phyloP scores from a whole-genome alignment of 2,888 invertebrate genomes.

The Ditylenchus weischeri region DNA sequence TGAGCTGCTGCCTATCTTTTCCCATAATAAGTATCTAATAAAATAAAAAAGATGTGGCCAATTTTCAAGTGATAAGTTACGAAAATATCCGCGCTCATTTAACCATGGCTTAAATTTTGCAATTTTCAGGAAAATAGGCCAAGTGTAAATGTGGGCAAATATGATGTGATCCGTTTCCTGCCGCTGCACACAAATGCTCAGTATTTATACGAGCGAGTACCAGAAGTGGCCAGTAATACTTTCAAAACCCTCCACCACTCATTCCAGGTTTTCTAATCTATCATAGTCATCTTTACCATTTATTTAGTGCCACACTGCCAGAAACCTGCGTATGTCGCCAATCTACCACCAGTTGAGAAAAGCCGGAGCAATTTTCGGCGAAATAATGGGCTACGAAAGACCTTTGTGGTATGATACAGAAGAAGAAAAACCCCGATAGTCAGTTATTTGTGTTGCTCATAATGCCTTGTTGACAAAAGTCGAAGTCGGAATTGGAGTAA shows the following conservation, averaged over 20 bases:
- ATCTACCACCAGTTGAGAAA: conserved; percentile 84
- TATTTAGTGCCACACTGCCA: conserved; percentile 68
- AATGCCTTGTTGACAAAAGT: too few species aligned
- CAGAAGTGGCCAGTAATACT: conserved; percentile 79
- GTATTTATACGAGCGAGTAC: conserved; percentile 83
- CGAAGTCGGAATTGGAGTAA: too few species aligned
- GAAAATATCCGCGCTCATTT: too few species aligned
- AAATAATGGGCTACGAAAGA: conserved; percentile 95
- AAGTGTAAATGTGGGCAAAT: conserved; percentile 71
- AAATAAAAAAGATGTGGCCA: too few species aligned
- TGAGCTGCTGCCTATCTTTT: too few species aligned
- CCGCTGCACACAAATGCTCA: conserved; percentile 88
- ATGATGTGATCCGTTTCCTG: conserved; percentile 83
- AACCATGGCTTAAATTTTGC: too few species aligned
- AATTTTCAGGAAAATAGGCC: conserved; percentile 63
- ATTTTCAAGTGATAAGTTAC: too few species aligned
- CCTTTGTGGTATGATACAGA: conserved; percentile 75
- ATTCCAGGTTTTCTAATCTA: conserved; percentile 32
- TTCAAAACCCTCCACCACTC: conserved; percentile 4
- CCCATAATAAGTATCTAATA: too few species aligned
- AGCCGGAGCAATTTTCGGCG: conserved; percentile 89
- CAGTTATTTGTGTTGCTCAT: too few species aligned
- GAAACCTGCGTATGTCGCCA: conserved; percentile 87
- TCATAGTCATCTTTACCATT: too few species aligned
- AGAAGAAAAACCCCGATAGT: not conserved